Percentiles rank a stretch among this genome's conserved stretches.
phyloP scores from a whole-genome alignment of 2,888 invertebrate genomes.

The Macroteleia sp. region DNA sequence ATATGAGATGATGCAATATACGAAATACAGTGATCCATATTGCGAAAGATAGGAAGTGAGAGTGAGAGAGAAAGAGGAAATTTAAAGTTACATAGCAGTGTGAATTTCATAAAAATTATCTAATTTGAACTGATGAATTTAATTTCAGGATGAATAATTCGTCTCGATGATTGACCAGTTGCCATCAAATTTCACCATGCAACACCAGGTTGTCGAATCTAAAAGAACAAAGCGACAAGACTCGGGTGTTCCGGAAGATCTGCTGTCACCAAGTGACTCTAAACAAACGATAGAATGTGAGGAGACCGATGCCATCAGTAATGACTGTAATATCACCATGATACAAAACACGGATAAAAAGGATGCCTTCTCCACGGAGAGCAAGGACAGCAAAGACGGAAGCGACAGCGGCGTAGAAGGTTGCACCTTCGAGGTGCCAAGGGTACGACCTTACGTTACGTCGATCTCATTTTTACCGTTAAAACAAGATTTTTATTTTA shows the following conservation, averaged over 20 bases:
- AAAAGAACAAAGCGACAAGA: constrained; percentile 75
- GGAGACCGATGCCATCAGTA: constrained; percentile 71
- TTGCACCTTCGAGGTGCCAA: constrained; percentile 84
- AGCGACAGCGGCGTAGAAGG: constrained; percentile 93
- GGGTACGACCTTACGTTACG: constrained; percentile 72
- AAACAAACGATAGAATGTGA: constrained; percentile 30
- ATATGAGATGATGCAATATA: too few species aligned
- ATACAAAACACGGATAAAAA: constrained; percentile 74
- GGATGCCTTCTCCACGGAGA: constrained; percentile 70
- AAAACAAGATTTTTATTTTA: too few species aligned
- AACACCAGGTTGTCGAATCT: constrained; percentile 12
- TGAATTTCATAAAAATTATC: too few species aligned
- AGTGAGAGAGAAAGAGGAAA: too few species aligned
- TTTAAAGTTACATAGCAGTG: too few species aligned
- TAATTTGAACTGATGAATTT: too few species aligned
- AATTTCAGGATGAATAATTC: too few species aligned
- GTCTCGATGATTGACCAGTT: too few species aligned
- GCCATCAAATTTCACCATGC: too few species aligned
- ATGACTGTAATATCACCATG: constrained; percentile 79
- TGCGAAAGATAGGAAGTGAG: too few species aligned
- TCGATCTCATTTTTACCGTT: neutral
- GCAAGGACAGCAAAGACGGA: constrained; percentile 86
- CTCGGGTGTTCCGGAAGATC: constrained; percentile 80
- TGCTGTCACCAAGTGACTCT: constrained; percentile 71
- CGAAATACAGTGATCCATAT: too few species aligned